Conservation (phyloP, 1,140 invertebrate species). For the Atopsyche davidsoni region DNA sequence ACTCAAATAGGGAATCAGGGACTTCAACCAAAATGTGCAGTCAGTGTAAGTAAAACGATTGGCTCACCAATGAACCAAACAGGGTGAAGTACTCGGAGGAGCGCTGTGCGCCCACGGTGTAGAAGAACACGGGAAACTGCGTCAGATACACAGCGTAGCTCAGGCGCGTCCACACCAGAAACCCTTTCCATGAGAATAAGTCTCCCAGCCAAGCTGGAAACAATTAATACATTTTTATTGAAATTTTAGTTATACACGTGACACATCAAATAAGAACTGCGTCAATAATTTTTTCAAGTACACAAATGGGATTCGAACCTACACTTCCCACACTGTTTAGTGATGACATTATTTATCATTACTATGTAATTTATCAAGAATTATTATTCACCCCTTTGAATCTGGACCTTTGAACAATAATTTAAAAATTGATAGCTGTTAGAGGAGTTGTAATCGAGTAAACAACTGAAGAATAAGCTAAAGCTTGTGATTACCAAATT, state of each 20-base stretch:
- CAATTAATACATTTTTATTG: not conserved
- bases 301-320: too few species aligned
- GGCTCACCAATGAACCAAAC: conserved; percentile 46
- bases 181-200: conserved; percentile 54
- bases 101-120: conserved; percentile 54
- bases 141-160: conserved; percentile 62
- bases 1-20: too few species aligned
- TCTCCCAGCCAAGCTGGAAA: conserved; percentile 26
- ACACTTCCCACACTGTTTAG: too few species aligned
- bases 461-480: too few species aligned
- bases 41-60: conserved; percentile 12
- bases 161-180: conserved; percentile 55
- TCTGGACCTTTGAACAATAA: too few species aligned
- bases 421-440: not conserved
- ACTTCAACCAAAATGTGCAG: too few species aligned
- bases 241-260: not conserved
- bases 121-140: conserved; percentile 65
- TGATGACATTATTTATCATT: too few species aligned
- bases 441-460: conserved; percentile 1
- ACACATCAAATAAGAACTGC: too few species aligned
- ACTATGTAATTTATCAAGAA: too few species aligned
- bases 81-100: conserved; percentile 50
- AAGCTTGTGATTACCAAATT: conserved; percentile 19
- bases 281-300: too few species aligned
- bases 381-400: too few species aligned